Base-by-base conservation (phyloP, 1,140 invertebrate genomes). In the Bombus breviceps region DNA sequence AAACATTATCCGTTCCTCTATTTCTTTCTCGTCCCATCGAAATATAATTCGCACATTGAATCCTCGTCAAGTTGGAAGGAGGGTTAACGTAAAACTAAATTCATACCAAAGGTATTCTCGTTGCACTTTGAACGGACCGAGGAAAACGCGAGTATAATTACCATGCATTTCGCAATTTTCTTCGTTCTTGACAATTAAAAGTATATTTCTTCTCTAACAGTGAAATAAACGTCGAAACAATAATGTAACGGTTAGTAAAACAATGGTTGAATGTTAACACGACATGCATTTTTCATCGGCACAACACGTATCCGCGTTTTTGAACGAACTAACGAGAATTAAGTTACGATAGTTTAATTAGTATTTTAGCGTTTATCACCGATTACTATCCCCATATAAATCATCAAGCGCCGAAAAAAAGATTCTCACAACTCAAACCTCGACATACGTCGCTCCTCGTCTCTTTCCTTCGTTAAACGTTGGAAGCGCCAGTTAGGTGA, bases 331-430 rank as follows among this genome's bases (percentile, higher is more conserved):
- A 34, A 37, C 25, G n/a, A 81, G 77, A 87, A 89, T 87, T 86
- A 89, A 86, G 84, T 89, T 72, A 68, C 81, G 73, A 86, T 85
- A 86, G 57, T 86, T 89, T 86, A 90, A 90, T 81, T 47, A 47
- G 80, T 37, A 81, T 76, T 84, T 47, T 37, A 64, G 53, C 66
- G 34, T 62, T 62, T 69, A 68, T 81, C 78, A 80, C 41, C 47
- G 86, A 86, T 86, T 87, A 81, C 84, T 87, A 68, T 41, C 9
- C 43, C 53, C 72, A 57, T 66, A 87, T 89, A 89, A 90, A 90
- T 89, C 85, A 88, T 75, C 72, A n/a, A 47, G 43, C 28, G 64
- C 6, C 64, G 37, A 74, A 59, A 22, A 37, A 3, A 25, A 66
- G n/a, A 80, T 73, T n/a, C 28, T 32, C 9, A n/a, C 32, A 66